Evolutionary conservation across 2,113 vertebrate genomes (phyloP).

Genomic region (Ctenodactylus gundi): DNA sequence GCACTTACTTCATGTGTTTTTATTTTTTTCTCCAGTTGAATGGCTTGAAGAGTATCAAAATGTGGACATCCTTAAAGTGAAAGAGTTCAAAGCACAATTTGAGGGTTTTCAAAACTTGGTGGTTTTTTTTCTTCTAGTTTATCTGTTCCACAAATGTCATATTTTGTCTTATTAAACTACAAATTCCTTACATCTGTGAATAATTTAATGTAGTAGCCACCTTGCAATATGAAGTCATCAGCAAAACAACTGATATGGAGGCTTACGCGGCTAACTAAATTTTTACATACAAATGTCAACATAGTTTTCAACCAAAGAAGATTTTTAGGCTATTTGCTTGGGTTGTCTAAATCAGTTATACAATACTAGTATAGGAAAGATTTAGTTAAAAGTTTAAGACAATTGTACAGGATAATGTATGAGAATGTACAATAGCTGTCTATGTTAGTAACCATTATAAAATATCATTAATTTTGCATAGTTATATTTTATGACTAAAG

Average conservation of each 20-base stretch:
- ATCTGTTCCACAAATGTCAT: not conserved
- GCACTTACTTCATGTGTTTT: not conserved
- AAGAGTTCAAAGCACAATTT: not conserved
- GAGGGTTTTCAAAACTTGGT: not conserved
- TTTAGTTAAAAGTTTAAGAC: not conserved
- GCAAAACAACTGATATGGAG: not conserved
- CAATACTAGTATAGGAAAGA: not conserved
- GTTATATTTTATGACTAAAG: not conserved
- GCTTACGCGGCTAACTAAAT: not conserved
- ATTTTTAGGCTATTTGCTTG: not conserved
- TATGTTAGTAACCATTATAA: not conserved
- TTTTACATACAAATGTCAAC: not conserved
- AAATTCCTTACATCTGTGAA: not conserved
- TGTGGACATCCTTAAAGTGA: not conserved
- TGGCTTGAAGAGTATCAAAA: not conserved
- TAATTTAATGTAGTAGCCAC: not conserved
- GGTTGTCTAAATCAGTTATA: not conserved
- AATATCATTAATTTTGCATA: not conserved
- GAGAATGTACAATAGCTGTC: not conserved
- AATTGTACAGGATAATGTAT: not conserved
- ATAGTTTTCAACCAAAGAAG: not conserved
- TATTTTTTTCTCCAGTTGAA: constrained; percentile 2
- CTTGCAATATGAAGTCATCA: not conserved
- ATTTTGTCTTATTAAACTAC: not conserved
- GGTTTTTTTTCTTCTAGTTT: not conserved